A percentile compares a stretch with the other conserved stretches of the same genome.
Evolutionary conservation across 1,140 invertebrate genomes (phyloP).

Genomic region (Panagrolaimus sp.): DNA sequence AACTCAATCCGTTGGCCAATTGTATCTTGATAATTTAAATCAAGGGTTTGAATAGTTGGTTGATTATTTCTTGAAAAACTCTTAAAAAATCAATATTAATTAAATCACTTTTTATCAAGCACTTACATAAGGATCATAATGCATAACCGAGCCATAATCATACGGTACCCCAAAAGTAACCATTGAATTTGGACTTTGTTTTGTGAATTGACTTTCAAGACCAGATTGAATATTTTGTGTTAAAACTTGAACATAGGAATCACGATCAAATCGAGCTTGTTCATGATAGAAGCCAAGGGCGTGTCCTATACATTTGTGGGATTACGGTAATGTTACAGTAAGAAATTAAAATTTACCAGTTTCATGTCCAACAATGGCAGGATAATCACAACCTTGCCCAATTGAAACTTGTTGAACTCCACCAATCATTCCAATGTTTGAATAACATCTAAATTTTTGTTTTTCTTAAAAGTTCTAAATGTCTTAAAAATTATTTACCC

Average conservation of each 20-base stretch:
- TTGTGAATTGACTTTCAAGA: background rate
- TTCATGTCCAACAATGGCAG: slow-evolving; percentile 13
- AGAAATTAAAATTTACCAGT: background rate
- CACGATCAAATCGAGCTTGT: slow-evolving; percentile 13
- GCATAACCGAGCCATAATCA: background rate
- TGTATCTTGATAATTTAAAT: background rate
- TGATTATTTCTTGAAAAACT: background rate
- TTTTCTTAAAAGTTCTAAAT: background rate
- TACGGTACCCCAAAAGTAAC: background rate
- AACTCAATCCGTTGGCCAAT: background rate
- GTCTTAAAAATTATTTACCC: background rate
- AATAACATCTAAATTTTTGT: background rate
- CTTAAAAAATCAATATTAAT: background rate
- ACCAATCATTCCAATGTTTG: background rate
- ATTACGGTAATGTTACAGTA: no score
- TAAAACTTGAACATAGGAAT: background rate
- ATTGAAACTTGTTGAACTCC: background rate
- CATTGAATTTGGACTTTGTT: background rate
- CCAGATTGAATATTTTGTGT: background rate
- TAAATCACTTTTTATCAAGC: background rate
- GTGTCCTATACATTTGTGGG: no score
- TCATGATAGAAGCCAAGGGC: slow-evolving; percentile 15
- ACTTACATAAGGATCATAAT: slow-evolving; percentile 16
- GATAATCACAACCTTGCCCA: slow-evolving; percentile 3
- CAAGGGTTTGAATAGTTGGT: background rate